A percentile compares a stretch with the other conserved stretches of the same genome.
Evolutionary conservation across 2,113 vertebrate genomes (phyloP).

Genomic region (Otolemur garnettii): DNA sequence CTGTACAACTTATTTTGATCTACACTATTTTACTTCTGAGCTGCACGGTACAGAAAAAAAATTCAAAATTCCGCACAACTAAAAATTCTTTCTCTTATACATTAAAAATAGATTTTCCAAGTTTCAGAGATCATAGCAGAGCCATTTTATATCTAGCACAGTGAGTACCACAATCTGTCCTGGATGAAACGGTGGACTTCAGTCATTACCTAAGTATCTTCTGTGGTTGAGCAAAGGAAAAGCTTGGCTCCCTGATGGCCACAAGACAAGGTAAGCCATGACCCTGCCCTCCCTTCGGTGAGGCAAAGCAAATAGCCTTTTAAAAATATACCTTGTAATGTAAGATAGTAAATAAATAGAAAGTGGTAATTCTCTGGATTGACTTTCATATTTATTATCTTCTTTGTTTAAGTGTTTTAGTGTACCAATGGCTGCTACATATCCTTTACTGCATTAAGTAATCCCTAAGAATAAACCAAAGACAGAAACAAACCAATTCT

Average conservation of each 20-base stretch:
- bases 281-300: not conserved
- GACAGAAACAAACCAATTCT: not conserved
- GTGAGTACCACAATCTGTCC: not conserved
- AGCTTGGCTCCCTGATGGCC: not conserved
- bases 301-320: not conserved
- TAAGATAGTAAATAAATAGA: not conserved
- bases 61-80: conserved; percentile 20
- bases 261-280: not conserved
- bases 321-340: not conserved
- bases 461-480: not conserved
- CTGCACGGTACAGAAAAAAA: not conserved
- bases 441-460: conserved; percentile 14
- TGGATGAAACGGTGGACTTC: not conserved
- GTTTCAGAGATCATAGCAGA: not conserved
- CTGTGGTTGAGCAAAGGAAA: not conserved
- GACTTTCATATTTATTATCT: not conserved
- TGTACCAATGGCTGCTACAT: not conserved
- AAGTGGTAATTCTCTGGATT: conserved; percentile 1
- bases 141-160: conserved; percentile 22
- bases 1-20: conserved; percentile 41
- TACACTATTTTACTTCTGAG: conserved; percentile 46
- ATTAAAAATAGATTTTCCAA: conserved; percentile 45
- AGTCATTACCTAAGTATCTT: not conserved
- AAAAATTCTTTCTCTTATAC: conserved; percentile 39
- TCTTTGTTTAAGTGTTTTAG: conserved; percentile 30